Percentiles rank a stretch among this genome's conserved stretches.
Conservation (phyloP, 2,113 vertebrate species). For the Podiceps cristatus region DNA sequence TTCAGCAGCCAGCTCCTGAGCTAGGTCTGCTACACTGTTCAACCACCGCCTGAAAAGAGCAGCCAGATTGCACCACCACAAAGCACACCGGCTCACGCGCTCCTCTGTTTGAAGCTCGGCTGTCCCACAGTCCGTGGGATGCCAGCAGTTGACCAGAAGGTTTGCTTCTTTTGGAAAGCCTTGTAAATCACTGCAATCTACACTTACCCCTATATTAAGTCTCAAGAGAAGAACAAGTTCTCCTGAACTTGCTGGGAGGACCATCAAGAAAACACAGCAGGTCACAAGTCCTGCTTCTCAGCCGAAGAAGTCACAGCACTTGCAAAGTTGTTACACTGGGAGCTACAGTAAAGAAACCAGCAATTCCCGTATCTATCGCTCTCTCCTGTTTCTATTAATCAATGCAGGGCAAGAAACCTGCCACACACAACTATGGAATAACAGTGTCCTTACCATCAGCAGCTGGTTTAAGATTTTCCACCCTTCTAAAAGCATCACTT, state of each 20-base stretch:
- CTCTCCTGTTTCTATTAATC: not conserved
- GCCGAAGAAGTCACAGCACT: not conserved
- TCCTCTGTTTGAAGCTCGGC: not conserved
- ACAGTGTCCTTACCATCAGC: not conserved
- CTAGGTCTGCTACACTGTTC: not conserved
- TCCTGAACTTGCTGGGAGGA: not conserved
- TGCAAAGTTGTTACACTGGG: not conserved
- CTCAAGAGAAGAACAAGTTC: not conserved
- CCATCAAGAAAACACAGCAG: not conserved
- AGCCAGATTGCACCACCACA: not conserved
- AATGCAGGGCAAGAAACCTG: not conserved
- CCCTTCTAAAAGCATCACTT: not conserved
- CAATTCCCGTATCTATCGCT: not conserved
- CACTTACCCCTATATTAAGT: not conserved
- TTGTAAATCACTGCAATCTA: not conserved
- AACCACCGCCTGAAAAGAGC: not conserved
- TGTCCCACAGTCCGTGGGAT: not conserved
- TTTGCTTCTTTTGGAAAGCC: not conserved
- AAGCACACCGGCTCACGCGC: rapidly evolving
- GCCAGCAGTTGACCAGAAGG: not conserved
- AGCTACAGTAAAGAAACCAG: not conserved
- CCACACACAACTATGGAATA: rapidly evolving
- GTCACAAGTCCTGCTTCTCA: not conserved
- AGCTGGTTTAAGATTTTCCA: not conserved
- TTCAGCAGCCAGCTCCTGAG: not conserved